Conservation (phyloP, 2,113 vertebrate species). For the Callionymus lyra region DNA sequence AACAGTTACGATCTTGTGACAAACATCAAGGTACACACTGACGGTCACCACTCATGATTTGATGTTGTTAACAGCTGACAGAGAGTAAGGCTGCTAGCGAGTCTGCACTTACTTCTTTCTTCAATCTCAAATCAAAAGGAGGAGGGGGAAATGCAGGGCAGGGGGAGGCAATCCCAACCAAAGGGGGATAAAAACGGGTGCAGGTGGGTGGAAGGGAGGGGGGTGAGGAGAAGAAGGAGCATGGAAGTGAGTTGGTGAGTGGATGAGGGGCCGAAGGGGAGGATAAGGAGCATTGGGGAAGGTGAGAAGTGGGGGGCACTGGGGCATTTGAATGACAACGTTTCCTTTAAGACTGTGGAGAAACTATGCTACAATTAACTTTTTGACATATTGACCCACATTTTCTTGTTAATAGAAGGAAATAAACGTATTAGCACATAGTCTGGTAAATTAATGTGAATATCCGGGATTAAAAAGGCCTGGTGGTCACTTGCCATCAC, state of each 20-base stretch:
- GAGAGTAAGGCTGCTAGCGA: slow-evolving; percentile 72
- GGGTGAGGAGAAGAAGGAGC: slow-evolving; percentile 40
- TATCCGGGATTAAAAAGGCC: too few relatives aligned
- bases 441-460: too few relatives aligned
- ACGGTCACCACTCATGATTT: too few relatives aligned
- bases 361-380: not conserved
- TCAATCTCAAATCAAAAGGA: slow-evolving; percentile 59
- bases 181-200: slow-evolving; percentile 45
- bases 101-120: slow-evolving; percentile 71
- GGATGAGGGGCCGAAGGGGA: slow-evolving; percentile 21
- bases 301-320: slow-evolving; percentile 10
- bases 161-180: slow-evolving; percentile 44
- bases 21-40: too few relatives aligned
- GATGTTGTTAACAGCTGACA: slow-evolving; percentile 47
- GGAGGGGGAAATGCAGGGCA: slow-evolving; percentile 53
- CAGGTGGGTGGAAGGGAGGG: slow-evolving; percentile 21
- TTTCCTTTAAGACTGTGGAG: slow-evolving; percentile 34
- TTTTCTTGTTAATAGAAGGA: too few relatives aligned
- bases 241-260: slow-evolving; percentile 46
- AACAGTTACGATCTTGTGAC: slow-evolving; percentile 30
- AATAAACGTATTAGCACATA: too few relatives aligned
- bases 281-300: slow-evolving; percentile 11
- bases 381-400: not conserved
- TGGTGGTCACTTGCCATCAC: not conserved
- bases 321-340: slow-evolving; percentile 25